A percentile compares a stretch with the other conserved stretches of the same genome.
These are phyloP conservation scores for Ferrisia virgata DNA, from an alignment of 2,888 invertebrate species.

Conservation along the genomic window DNA sequence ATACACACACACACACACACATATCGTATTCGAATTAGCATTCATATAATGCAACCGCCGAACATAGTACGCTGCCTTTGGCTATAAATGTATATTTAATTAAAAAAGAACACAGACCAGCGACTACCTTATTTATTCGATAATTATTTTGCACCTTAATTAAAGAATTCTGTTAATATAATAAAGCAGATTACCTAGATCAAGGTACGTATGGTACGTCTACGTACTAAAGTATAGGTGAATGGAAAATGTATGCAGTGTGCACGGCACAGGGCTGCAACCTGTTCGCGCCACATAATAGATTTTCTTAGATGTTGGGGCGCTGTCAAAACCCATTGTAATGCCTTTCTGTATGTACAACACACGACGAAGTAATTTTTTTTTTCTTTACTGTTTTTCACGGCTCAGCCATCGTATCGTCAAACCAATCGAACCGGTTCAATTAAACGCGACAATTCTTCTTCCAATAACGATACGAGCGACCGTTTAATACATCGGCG, in stretches of 20 bases:
- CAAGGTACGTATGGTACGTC: too few species aligned
- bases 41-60: neutral
- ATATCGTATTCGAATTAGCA: neutral
- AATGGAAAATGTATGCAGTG: too few species aligned
- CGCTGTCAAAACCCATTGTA: neutral
- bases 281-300: neutral
- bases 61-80: neutral
- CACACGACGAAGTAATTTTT: neutral
- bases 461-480: neutral
- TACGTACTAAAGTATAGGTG: too few species aligned
- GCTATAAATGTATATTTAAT: neutral
- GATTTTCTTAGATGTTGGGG: neutral
- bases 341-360: neutral
- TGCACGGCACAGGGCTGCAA: too few species aligned
- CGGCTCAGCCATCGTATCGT: neutral
- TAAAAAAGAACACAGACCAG: neutral
- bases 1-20: too few species aligned
- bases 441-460: neutral
- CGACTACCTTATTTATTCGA: neutral
- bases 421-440: conserved; percentile 4
- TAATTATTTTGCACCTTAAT: neutral
- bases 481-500: neutral
- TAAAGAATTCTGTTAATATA: neutral
- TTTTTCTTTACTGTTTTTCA: neutral
- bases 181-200: neutral